Evolutionary conservation across 92 coral and sea anemone species (phyloP).

Genomic region (Epizoanthus stellaris): DNA sequence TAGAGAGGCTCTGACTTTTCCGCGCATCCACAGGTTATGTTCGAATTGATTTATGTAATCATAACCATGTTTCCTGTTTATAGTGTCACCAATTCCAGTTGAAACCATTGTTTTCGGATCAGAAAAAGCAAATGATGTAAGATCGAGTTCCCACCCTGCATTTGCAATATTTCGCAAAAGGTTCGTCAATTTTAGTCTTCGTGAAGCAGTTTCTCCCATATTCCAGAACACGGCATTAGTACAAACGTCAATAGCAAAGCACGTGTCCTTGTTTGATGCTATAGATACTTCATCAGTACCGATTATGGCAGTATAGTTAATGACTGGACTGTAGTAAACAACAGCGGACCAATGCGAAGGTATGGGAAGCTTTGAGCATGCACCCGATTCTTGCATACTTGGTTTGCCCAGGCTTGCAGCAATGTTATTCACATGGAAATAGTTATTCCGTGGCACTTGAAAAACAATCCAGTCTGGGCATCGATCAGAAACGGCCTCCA

Average conservation of each 20-base stretch:
- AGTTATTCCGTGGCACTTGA: background rate
- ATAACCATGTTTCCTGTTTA: background rate
- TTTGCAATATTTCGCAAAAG: conserved; percentile 30
- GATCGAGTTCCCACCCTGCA: background rate
- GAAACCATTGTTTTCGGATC: background rate
- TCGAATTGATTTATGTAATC: background rate
- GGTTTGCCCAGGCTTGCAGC: conserved; percentile 1
- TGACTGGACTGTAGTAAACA: conserved; percentile 26
- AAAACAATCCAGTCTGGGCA: conserved; percentile 45
- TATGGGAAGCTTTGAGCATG: conserved; percentile 35
- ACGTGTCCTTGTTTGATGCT: conserved; percentile 16
- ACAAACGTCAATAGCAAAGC: conserved; percentile 45
- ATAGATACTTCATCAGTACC: conserved; percentile 4
- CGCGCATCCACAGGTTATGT: conserved; percentile 43
- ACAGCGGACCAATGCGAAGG: background rate
- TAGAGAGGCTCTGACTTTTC: background rate
- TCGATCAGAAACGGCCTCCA: conserved; percentile 30
- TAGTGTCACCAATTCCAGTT: conserved; percentile 7
- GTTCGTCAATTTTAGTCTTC: background rate
- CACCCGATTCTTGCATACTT: background rate
- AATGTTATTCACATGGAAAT: conserved; percentile 47
- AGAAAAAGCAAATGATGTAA: conserved; percentile 33
- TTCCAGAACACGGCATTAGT: conserved; percentile 23
- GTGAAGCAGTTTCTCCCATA: conserved; percentile 5
- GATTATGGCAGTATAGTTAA: conserved; percentile 22